phyloP scores from a whole-genome alignment of 2,888 invertebrate species.

The Tinea trinotella region DNA sequence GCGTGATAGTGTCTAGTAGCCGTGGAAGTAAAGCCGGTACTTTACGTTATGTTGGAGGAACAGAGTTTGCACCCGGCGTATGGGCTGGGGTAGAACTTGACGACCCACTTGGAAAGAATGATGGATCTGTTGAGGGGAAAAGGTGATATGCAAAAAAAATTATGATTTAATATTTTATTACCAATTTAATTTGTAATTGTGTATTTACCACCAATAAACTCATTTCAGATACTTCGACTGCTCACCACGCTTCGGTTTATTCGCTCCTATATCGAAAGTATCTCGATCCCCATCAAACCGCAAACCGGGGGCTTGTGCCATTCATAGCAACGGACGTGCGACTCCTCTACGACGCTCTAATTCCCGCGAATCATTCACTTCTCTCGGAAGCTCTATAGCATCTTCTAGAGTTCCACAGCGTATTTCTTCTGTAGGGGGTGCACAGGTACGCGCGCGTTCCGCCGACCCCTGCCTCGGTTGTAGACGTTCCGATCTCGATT shows the following conservation, averaged over 20 bases:
- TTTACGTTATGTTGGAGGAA: slow-evolving; percentile 86
- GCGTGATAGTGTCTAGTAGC: slow-evolving; percentile 90
- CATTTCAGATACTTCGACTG: slow-evolving; percentile 92
- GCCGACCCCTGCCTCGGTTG: slow-evolving; percentile 46
- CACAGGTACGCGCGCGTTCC: slow-evolving; percentile 74
- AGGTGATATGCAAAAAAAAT: slow-evolving; percentile 72
- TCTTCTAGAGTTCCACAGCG: slow-evolving; percentile 78
- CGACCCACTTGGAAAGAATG: slow-evolving; percentile 95
- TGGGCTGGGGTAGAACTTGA: slow-evolving; percentile 98
- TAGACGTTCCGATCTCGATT: slow-evolving; percentile 34
- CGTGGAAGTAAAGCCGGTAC: slow-evolving; percentile 92
- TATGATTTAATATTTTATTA: neutral
- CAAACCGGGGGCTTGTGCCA: slow-evolving; percentile 74
- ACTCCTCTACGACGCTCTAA: slow-evolving; percentile 78
- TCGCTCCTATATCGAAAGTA: slow-evolving; percentile 93
- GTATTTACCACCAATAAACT: neutral
- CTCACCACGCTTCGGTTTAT: slow-evolving; percentile 90
- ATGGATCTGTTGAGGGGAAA: slow-evolving; percentile 93
- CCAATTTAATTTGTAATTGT: too few species aligned
- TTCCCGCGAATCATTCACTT: slow-evolving; percentile 88
- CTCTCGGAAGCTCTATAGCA: slow-evolving; percentile 75
- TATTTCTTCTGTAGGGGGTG: slow-evolving; percentile 78
- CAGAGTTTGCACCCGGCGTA: slow-evolving; percentile 92
- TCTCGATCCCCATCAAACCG: slow-evolving; percentile 85
- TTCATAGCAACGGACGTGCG: slow-evolving; percentile 75